Conservation (phyloP, 2,797 vertebrate species). For the Oreochromis grahami region DNA sequence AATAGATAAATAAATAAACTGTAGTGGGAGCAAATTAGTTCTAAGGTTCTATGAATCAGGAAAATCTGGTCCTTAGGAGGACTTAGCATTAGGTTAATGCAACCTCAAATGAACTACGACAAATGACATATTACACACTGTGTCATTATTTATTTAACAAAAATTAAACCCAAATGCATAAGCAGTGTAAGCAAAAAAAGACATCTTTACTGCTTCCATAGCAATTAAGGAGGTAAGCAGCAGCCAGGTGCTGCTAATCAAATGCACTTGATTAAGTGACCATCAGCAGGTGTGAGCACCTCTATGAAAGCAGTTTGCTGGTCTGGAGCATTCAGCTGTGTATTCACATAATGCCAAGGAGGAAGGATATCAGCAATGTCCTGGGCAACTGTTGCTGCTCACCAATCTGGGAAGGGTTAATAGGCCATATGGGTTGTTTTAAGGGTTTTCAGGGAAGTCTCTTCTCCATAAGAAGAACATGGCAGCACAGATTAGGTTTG, state of each 20-base stretch:
- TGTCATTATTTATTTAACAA: neutral
- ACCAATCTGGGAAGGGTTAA: neutral
- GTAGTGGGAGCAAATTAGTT: neutral
- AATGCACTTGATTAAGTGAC: neutral
- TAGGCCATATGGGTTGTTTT: neutral
- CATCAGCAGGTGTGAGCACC: neutral
- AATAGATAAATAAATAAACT: neutral
- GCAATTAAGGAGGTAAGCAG: neutral
- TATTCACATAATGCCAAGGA: neutral
- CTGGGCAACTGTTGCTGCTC: neutral
- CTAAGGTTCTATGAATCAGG: neutral
- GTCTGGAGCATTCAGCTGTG: neutral
- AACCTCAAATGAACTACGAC: neutral
- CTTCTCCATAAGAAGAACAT: neutral
- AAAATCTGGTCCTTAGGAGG: neutral
- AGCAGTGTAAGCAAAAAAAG: neutral
- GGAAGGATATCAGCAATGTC: neutral
- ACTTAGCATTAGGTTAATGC: neutral
- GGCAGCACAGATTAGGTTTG: neutral
- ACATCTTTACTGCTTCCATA: neutral
- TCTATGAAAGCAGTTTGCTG: neutral
- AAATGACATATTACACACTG: neutral
- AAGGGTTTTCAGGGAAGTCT: neutral
- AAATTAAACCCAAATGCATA: neutral
- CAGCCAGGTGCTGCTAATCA: neutral